Evolutionary conservation across 2,797 vertebrate species (phyloP).

Genomic region (Oophaga sylvatica): DNA sequence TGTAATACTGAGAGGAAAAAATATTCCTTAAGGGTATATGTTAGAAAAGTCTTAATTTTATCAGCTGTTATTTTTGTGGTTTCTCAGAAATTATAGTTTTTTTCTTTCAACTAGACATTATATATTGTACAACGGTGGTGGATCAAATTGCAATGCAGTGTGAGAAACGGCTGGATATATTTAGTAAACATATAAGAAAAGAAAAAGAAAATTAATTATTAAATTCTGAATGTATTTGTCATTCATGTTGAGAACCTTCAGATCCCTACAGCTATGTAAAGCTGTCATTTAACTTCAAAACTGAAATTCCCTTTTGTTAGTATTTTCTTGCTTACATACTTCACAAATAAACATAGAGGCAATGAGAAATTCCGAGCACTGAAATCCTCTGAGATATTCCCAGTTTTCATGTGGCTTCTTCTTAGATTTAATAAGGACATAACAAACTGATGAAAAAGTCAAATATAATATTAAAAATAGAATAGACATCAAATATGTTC

Average conservation of each 20-base stretch:
- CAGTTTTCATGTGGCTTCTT: background rate
- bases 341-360: background rate
- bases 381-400: background rate
- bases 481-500: background rate
- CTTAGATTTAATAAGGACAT: background rate
- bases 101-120: no score
- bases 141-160: background rate
- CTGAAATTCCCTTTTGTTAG: conserved; percentile 1
- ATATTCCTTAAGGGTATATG: no score
- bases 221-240: background rate
- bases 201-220: no score
- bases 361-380: background rate
- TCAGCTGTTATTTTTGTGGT: no score
- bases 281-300: background rate
- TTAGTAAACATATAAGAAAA: background rate
- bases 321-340: background rate
- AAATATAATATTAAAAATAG: background rate
- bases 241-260: background rate
- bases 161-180: background rate
- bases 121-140: no score
- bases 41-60: no score
- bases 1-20: no score
- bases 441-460: background rate
- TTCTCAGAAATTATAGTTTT: no score
- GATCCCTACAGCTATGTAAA: background rate